Evolutionary conservation across 1,140 invertebrate species (phyloP).

Genomic region (Lepidotrigona ventralis): DNA sequence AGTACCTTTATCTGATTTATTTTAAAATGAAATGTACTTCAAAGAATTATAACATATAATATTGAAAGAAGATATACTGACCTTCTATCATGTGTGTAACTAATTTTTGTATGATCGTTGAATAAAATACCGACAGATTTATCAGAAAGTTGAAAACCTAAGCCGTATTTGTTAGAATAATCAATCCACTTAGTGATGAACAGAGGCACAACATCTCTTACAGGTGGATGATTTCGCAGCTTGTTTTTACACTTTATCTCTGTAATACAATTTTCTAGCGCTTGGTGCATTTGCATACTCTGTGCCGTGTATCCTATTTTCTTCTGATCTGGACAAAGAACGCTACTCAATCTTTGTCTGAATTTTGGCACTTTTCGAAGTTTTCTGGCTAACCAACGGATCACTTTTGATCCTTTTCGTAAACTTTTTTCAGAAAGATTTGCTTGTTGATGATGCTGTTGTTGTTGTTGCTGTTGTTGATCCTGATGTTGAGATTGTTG

Average conservation of each 20-base stretch:
- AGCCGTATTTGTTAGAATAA: conserved; percentile 88
- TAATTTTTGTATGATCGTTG: conserved; percentile 85
- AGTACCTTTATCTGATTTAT: not conserved
- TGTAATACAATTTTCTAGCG: conserved; percentile 67
- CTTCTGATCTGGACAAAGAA: conserved; percentile 75
- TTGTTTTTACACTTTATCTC: conserved; percentile 61
- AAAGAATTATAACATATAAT: not conserved
- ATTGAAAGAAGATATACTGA: conserved; percentile 68
- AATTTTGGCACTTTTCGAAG: conserved; percentile 72
- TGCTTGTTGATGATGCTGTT: conserved; percentile 8
- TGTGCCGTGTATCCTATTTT: conserved; percentile 62
- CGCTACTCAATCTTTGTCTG: conserved; percentile 74
- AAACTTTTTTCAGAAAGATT: conserved; percentile 51
- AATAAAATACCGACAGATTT: conserved; percentile 85
- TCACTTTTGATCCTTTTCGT: conserved; percentile 69
- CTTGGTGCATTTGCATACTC: conserved; percentile 69
- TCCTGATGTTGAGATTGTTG: conserved; percentile 31
- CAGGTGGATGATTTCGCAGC: conserved; percentile 75
- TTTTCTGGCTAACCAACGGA: conserved; percentile 70
- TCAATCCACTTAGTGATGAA: conserved; percentile 90
- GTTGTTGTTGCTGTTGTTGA: conserved; percentile 4
- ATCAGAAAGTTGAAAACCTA: conserved; percentile 87
- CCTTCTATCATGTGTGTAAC: conserved; percentile 83
- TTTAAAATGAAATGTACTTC: not conserved
- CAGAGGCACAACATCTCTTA: conserved; percentile 80